Percentiles rank a stretch among this genome's conserved stretches.
Conservation (phyloP, 2,113 vertebrate genomes). For the Crypturellus undulatus region DNA sequence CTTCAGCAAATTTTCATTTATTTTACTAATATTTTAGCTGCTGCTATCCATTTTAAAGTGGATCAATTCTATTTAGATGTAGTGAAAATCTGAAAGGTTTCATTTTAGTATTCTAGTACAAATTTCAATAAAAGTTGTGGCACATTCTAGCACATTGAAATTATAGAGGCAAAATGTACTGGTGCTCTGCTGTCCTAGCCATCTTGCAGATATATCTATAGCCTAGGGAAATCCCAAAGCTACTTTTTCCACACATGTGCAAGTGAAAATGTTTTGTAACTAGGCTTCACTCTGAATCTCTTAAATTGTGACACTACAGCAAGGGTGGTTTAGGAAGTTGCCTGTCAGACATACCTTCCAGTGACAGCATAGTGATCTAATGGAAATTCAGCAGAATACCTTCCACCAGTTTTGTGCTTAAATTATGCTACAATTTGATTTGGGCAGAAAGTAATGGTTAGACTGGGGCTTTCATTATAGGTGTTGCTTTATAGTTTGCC, state of each 20-base stretch:
- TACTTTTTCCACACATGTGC: slow-evolving; percentile 20
- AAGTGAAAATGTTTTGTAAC: slow-evolving; percentile 22
- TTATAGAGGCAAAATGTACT: slow-evolving; percentile 19
- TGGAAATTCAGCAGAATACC: slow-evolving; percentile 2
- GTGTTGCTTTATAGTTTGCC: slow-evolving; percentile 14
- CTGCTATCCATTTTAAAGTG: background rate
- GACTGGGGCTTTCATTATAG: background rate
- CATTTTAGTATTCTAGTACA: slow-evolving; percentile 20
- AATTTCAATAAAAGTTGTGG: background rate
- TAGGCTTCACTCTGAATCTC: slow-evolving; percentile 35
- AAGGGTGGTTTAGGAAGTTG: background rate
- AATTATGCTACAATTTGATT: background rate
- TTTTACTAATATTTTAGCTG: background rate
- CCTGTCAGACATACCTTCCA: background rate
- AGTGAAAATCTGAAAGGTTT: background rate
- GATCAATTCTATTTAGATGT: background rate
- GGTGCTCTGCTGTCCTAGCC: slow-evolving; percentile 12
- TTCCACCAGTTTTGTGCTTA: background rate
- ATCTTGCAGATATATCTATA: slow-evolving; percentile 62
- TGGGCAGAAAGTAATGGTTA: background rate
- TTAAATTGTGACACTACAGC: slow-evolving; percentile 12
- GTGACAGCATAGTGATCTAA: background rate
- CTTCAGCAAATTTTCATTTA: background rate
- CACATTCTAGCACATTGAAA: background rate
- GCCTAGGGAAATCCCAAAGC: slow-evolving; percentile 49